Conservation (phyloP, 2,797 vertebrate species). For the Catharus ustulatus region DNA sequence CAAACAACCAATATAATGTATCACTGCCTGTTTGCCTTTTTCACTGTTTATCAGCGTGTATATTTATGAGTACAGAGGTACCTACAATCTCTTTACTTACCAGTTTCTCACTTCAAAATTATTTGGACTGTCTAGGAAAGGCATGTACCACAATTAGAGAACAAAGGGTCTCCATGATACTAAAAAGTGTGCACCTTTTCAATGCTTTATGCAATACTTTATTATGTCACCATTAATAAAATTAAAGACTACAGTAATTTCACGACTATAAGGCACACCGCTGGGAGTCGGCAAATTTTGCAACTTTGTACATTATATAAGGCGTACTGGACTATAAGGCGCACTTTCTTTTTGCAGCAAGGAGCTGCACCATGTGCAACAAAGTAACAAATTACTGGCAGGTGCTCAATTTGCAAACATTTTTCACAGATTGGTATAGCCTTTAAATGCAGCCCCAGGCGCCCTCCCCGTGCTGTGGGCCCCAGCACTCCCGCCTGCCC, state of each 20-base stretch:
- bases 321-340: no score
- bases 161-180: neutral
- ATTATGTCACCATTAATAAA: neutral
- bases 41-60: neutral
- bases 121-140: neutral
- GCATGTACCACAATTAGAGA: neutral
- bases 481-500: no score
- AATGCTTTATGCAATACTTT: neutral
- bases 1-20: neutral
- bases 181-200: neutral
- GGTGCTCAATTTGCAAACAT: no score
- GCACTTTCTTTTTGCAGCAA: no score
- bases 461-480: no score
- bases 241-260: neutral
- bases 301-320: no score
- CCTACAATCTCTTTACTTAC: neutral
- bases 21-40: neutral
- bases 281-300: no score
- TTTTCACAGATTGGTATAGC: no score
- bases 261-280: no score
- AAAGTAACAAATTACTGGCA: no score
- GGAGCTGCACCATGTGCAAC: no score
- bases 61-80: neutral
- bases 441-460: no score
- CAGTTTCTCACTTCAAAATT: neutral